Conservation (phyloP, 2,797 vertebrate genomes). For the Emydoidea blandingii region DNA sequence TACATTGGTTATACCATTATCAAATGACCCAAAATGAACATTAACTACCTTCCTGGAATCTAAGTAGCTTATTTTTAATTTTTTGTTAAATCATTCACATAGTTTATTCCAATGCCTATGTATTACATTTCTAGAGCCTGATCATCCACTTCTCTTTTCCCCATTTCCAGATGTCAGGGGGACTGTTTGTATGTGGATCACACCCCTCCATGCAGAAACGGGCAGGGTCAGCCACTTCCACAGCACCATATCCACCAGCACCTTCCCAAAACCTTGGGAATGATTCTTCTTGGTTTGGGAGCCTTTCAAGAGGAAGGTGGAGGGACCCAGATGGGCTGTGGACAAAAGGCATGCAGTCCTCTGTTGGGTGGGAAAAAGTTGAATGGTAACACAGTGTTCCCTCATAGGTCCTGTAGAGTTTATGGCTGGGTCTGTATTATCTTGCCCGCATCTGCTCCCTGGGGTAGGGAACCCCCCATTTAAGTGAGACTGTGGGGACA, state of each 20-base stretch:
- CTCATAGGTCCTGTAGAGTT: slow-evolving; percentile 35
- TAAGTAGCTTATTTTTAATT: background rate
- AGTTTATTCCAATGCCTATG: slow-evolving; percentile 29
- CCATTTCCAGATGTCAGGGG: background rate
- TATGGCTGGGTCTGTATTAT: background rate
- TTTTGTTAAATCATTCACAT: slow-evolving; percentile 4
- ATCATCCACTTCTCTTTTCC: background rate
- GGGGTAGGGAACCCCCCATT: slow-evolving; percentile 7
- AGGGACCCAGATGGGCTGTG: slow-evolving; percentile 26
- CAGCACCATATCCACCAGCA: background rate
- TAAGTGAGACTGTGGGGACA: background rate
- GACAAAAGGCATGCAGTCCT: background rate
- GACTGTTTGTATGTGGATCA: background rate
- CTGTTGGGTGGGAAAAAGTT: background rate
- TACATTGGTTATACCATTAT: background rate
- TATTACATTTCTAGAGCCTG: background rate
- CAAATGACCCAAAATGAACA: background rate
- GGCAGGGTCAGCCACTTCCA: background rate
- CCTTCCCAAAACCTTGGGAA: background rate
- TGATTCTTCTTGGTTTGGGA: slow-evolving; percentile 10
- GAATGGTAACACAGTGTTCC: background rate
- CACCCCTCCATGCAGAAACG: slow-evolving; percentile 14
- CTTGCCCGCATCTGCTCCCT: background rate
- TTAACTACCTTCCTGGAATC: background rate
- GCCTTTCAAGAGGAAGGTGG: background rate